Evolutionary conservation across 2,797 vertebrate genomes (phyloP).

Genomic region (Etheostoma perlongum): DNA sequence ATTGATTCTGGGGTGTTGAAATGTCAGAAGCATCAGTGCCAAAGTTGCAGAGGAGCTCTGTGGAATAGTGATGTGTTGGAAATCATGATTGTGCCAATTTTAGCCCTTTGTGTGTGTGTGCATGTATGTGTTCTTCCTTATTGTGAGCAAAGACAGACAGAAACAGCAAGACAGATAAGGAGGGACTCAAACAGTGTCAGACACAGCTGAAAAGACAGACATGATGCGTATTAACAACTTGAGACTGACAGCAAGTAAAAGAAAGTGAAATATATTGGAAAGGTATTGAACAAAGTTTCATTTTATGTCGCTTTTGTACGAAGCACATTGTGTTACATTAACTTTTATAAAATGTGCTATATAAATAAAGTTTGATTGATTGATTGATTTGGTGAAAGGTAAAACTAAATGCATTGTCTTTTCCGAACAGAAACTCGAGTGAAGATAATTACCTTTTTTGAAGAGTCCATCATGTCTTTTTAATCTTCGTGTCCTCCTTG

Average conservation of each 20-base stretch:
- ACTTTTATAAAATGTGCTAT: too few relatives aligned
- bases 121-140: slow-evolving; percentile 14
- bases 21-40: slow-evolving; percentile 55
- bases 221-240: slow-evolving; percentile 6
- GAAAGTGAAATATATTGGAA: background rate
- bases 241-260: background rate
- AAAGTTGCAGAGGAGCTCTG: slow-evolving; percentile 36
- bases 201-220: slow-evolving; percentile 14
- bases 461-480: too few relatives aligned
- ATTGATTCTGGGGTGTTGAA: slow-evolving; percentile 49
- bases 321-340: too few relatives aligned
- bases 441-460: too few relatives aligned
- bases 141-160: slow-evolving; percentile 12
- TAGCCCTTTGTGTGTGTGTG: slow-evolving; percentile 17
- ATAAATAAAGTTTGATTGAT: too few relatives aligned
- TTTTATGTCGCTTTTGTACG: too few relatives aligned
- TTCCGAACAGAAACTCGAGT: too few relatives aligned
- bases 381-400: background rate
- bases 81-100: slow-evolving; percentile 48
- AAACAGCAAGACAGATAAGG: background rate
- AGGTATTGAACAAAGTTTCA: background rate
- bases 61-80: slow-evolving; percentile 47
- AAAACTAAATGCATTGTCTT: slow-evolving; percentile 1
- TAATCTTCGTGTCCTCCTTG: too few relatives aligned
- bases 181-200: slow-evolving; percentile 19